These are phyloP conservation scores for Acanthosepion pharaonis DNA, from an alignment of 2,888 invertebrate species.

Conservation along the genomic window DNA sequence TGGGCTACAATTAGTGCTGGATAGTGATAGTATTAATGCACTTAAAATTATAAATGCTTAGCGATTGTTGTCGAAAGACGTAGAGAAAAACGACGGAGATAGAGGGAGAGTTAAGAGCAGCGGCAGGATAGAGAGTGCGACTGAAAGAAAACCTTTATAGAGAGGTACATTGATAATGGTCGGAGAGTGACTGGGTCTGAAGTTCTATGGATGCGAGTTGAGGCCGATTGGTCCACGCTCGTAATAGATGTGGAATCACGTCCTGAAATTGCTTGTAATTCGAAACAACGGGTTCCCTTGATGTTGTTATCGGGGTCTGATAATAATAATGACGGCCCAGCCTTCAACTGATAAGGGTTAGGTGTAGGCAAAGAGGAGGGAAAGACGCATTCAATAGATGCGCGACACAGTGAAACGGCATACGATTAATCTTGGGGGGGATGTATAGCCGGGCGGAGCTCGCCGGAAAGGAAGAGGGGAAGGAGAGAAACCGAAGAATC, in stretches of 20 bases:
- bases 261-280: neutral
- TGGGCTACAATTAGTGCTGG: neutral
- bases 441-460: neutral
- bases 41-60: neutral
- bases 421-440: neutral
- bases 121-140: too few relatives aligned
- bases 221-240: neutral
- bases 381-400: neutral
- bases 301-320: conserved; percentile 6
- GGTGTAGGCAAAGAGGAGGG: neutral
- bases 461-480: neutral
- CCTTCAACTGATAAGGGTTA: neutral
- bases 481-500: neutral
- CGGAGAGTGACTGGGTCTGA: neutral
- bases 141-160: too few relatives aligned
- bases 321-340: conserved; percentile 3
- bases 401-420: neutral
- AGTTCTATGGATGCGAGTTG: neutral
- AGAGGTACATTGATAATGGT: neutral
- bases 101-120: neutral
- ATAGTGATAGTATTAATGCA: neutral
- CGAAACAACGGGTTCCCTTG: neutral
- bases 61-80: neutral
- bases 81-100: neutral
- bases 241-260: conserved; percentile 1